Base-by-base conservation (phyloP, 1,140 invertebrate species). In the Pachyrhynchus sulphureomaculatus region DNA sequence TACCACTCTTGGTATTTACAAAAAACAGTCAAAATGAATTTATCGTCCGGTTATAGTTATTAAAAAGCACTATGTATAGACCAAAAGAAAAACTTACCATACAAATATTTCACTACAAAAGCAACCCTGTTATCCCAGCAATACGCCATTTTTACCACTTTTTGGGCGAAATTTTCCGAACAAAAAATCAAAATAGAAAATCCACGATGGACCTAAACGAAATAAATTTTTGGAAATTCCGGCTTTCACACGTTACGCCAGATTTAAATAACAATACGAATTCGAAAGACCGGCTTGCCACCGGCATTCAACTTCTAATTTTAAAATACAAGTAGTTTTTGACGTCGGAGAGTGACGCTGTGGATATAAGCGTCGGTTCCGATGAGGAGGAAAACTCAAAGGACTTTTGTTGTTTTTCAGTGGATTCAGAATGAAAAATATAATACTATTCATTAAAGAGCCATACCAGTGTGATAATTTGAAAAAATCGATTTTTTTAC, bases 51-150 rank as follows among this genome's bases (percentile, higher is more conserved):
- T 15, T 21, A 47, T 10, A 21, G 10, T 47, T 47, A 8, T 10
- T 12, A 18, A 13, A 13, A 47, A 1, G 8, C 2, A 6, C 9
- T 21, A 20, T 6, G 1, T 12, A n/a, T 12, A 41, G 8, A 8
- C 8, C 15, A 53, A 12, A 37, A 37, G 18, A 18, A 52, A 6
- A 41, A 71, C 73, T 68, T 78, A 90, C 88, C 88, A 72, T 90
- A 90, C 66, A 90, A 82, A 76, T 86, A 88, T 74, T 84, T 84
- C 54, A 90, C 88, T 70, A 91, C 86, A 74, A 90, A 91, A 70
- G 83, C 84, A 61, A 90, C 88, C 68, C 89, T 82, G 79, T 88
- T 90, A 71, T 90, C 86, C 89, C 89, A 91, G 72, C 82, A 84
- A 77, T 89, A 89, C 18, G 86, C 85, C 85, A 88, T 87, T 44